Base-by-base conservation (phyloP, 2,797 vertebrate genomes). In the Sebastolobus alascanus region DNA sequence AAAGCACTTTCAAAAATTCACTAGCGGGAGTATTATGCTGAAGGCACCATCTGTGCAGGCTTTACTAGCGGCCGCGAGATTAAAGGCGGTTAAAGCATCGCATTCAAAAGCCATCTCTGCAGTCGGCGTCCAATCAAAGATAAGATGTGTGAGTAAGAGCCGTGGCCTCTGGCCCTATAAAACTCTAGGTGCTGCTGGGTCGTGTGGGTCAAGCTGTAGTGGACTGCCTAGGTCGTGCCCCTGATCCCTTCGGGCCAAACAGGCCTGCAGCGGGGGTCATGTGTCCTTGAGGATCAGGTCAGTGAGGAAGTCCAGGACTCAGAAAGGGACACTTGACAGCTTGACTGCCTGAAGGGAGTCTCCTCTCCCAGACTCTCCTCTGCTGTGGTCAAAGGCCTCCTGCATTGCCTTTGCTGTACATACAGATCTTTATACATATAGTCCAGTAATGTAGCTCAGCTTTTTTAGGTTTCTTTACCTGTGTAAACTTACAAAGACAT, bases 41-140 rank as follows among this genome's bases (percentile, higher is more conserved):
- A 87, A 90, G 84, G 85, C 91, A 67, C 93, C 93, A 95, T 94
- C 93, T 95, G 94, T 93, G 90, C 91, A 67, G 86, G 90, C 91
- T 94, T 92, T 92, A 88, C 85, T 80, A 78, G 84, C 85, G 85
- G 85, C 87, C 61, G 2, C 20, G 55, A 92, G 90, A 93, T 94
- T 93, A 93, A 91, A 92, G 83, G 86, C 88, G 84, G 92, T 91
- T 90, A 89, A 87, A 86, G 90, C 88, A 79, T 81, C 74, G 31
- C 77, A 87, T 87, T 87, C 52, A 33, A 91, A 90, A 90, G 75
- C 76, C 79, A 75, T 77, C 72, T 77, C 75, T 33, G 33, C 68
- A 35, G 73, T 79, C 74, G 59, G 52, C 25, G 27, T 85, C 84
- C 78, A 80, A 84, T 87, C 87, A 79, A 73, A 86, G 59, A 80